phyloP scores from a whole-genome alignment of 2,113 vertebrate species.

The Lagopus leucura region DNA sequence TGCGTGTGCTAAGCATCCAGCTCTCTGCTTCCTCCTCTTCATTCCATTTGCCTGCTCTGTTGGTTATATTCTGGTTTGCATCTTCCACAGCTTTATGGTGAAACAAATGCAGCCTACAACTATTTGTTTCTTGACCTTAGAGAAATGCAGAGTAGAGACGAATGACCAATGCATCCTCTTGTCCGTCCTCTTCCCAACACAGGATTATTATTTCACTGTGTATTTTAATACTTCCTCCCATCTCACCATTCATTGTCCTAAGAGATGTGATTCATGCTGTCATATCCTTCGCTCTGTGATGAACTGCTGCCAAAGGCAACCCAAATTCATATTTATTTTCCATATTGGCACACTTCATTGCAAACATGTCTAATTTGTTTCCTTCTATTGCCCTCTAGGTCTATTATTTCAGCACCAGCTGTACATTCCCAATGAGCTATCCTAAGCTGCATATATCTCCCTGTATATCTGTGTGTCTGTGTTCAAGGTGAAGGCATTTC shows the following conservation, averaged over 20 bases:
- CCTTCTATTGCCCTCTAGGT: neutral
- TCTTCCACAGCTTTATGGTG: neutral
- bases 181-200: neutral
- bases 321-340: conserved; percentile 1
- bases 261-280: neutral
- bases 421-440: neutral
- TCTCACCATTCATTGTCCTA: neutral
- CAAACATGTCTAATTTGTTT: neutral
- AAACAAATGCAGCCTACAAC: conserved; percentile 21
- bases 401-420: neutral
- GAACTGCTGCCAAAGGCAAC: neutral
- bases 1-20: neutral
- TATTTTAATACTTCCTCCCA: conserved; percentile 15
- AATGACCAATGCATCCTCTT: neutral
- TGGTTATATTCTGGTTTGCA: neutral
- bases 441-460: neutral
- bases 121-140: neutral
- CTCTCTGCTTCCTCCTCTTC: neutral
- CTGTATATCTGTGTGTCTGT: neutral
- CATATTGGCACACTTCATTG: neutral
- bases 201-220: neutral
- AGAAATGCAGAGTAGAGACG: neutral
- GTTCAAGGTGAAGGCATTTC: neutral
- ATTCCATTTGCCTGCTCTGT: neutral
- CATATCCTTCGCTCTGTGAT: neutral